phyloP scores from a whole-genome alignment of 2,113 vertebrate genomes.

The Passer montanus region DNA sequence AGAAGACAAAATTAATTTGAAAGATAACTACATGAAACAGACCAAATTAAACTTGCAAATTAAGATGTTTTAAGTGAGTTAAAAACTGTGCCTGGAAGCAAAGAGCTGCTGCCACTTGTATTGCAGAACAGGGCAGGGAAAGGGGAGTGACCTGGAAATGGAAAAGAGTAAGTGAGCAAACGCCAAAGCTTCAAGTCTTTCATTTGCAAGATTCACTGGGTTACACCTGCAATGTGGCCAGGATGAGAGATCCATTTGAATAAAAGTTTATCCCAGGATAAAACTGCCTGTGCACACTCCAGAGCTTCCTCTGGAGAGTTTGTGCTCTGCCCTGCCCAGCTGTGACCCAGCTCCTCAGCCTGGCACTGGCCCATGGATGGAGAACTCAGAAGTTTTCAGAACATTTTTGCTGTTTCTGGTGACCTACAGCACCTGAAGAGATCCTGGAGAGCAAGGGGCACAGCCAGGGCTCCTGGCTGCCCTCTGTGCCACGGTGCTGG shows the following conservation, averaged over 20 bases:
- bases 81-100: slow-evolving; percentile 55
- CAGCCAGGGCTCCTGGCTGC: not conserved
- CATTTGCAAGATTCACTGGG: not conserved
- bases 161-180: not conserved
- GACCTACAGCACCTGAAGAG: not conserved
- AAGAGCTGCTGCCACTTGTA: not conserved
- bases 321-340: not conserved
- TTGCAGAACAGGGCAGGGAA: not conserved
- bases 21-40: slow-evolving; percentile 47
- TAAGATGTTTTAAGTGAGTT: slow-evolving; percentile 40
- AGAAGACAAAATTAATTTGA: slow-evolving; percentile 49
- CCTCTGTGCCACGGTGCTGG: not conserved
- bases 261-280: not conserved
- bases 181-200: not conserved
- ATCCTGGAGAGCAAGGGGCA: not conserved
- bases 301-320: not conserved
- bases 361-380: not conserved
- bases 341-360: not conserved
- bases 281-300: not conserved
- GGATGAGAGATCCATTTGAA: not conserved
- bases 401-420: not conserved
- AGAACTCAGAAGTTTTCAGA: not conserved
- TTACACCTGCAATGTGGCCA: not conserved
- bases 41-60: slow-evolving; percentile 61
- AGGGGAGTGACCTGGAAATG: not conserved